Evolutionary conservation across 2,888 invertebrate genomes (phyloP).

Genomic region (Cremastinae sp.): DNA sequence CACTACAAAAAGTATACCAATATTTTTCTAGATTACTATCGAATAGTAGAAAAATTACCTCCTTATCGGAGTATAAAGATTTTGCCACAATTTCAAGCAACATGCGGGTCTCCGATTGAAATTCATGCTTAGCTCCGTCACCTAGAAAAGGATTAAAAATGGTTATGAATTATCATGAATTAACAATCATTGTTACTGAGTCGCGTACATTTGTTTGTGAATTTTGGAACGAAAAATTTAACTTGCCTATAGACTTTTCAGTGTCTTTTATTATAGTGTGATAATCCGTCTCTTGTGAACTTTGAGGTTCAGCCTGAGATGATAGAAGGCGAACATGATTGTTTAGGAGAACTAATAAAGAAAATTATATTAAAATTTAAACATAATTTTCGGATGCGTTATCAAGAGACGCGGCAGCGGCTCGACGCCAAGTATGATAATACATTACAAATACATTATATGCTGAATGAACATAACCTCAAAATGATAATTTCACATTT

Average conservation of each 20-base stretch:
- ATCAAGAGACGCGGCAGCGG: too few relatives aligned
- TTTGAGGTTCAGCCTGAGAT: slow-evolving; percentile 75
- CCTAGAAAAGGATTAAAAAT: too few relatives aligned
- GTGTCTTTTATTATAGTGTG: slow-evolving; percentile 84
- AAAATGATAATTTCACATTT: too few relatives aligned
- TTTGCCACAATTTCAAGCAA: slow-evolving; percentile 97
- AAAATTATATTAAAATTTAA: neutral
- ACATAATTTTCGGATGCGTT: neutral
- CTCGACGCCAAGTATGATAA: too few relatives aligned
- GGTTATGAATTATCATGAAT: too few relatives aligned
- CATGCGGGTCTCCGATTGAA: slow-evolving; percentile 98
- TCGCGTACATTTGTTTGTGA: slow-evolving; percentile 1
- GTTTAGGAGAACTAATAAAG: slow-evolving; percentile 57
- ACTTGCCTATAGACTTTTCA: slow-evolving; percentile 83
- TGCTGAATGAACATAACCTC: too few relatives aligned
- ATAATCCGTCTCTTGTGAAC: slow-evolving; percentile 79
- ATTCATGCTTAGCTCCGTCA: slow-evolving; percentile 89
- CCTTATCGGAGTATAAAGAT: slow-evolving; percentile 98
- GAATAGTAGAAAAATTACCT: slow-evolving; percentile 84
- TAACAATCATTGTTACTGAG: slow-evolving; percentile 17
- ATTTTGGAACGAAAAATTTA: neutral
- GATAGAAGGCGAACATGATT: slow-evolving; percentile 67
- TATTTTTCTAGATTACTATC: too few relatives aligned
- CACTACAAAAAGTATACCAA: too few relatives aligned
- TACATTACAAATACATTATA: too few relatives aligned